Percentiles rank a stretch among this genome's conserved stretches.
These are phyloP conservation scores for human (Homo sapiens) DNA, from an alignment of 2,113 vertebrate species.

Conservation along the genomic window DNA sequence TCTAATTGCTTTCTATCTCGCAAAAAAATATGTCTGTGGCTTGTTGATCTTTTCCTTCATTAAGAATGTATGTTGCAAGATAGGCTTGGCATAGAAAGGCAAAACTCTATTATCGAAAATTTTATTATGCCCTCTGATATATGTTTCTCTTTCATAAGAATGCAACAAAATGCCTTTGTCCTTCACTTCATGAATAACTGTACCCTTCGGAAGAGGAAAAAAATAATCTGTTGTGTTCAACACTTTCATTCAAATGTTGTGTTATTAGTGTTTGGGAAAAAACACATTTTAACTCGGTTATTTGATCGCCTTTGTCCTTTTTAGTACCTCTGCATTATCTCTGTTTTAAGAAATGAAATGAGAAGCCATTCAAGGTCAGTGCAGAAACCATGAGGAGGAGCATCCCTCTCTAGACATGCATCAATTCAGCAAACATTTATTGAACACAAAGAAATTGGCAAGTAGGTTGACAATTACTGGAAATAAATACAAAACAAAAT, in stretches of 20 bases:
- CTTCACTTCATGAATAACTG: slow-evolving; percentile 56
- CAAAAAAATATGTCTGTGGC: slow-evolving; percentile 51
- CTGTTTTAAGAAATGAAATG: slow-evolving; percentile 49
- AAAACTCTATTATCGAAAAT: slow-evolving; percentile 65
- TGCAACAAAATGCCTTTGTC: slow-evolving; percentile 26
- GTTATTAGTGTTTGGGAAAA: slow-evolving; percentile 32
- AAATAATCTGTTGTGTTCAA: neutral
- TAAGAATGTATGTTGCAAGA: slow-evolving; percentile 47
- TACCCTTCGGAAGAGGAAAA: neutral
- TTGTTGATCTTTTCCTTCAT: slow-evolving; percentile 64
- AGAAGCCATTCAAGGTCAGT: slow-evolving; percentile 24
- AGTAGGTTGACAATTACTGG: neutral
- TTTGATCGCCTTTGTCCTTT: slow-evolving; percentile 48
- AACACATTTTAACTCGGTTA: slow-evolving; percentile 44
- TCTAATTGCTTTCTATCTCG: slow-evolving; percentile 69
- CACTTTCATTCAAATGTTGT: neutral
- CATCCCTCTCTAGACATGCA: neutral
- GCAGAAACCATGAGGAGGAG: neutral
- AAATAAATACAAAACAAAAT: neutral
- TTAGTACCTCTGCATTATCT: slow-evolving; percentile 3
- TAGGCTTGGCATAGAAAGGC: slow-evolving; percentile 42
- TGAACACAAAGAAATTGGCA: slow-evolving; percentile 53
- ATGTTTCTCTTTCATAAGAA: slow-evolving; percentile 49
- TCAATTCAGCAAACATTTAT: neutral
- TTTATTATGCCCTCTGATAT: slow-evolving; percentile 41